Conservation (phyloP, 2,113 vertebrate species). For the human region GRCh38 chr13:78767001-78767500, state of each 20-base stretch:
- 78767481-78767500: not conserved
- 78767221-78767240: too few relatives aligned
- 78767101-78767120: not conserved
- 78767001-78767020: not conserved
- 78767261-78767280: not conserved
- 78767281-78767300: not conserved
- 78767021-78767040: not conserved
- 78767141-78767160: not conserved
- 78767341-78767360: not conserved
- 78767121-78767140: not conserved
- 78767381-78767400: not conserved
- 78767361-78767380: not conserved
- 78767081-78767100: not conserved
- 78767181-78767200: not conserved
- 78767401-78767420: not conserved
- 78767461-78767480: not conserved
- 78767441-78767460: not conserved
- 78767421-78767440: not conserved
- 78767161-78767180: not conserved
- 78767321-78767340: not conserved
- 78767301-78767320: not conserved
- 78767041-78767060: not conserved
- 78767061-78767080: not conserved
- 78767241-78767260: not conserved
- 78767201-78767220: not conserved